Evolutionary conservation across 1,140 invertebrate species (phyloP), one percentile per base, ranked within the genome.

Genomic region (Bombus sibiricus): DNA sequence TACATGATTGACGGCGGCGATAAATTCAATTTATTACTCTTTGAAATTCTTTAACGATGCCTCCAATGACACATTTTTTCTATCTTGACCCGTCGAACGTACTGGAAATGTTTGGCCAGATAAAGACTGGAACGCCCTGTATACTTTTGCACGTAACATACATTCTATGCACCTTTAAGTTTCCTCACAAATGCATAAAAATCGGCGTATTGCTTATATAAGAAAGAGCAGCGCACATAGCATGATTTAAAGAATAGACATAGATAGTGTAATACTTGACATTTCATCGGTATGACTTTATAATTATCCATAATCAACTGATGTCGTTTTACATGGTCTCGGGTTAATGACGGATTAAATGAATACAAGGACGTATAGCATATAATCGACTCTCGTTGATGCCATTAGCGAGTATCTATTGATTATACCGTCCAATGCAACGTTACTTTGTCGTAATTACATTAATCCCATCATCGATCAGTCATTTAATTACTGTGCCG

Each of bases 401-500:
- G 86, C 88, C 88, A 90, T 92, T 92, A 92, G 81, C 83, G 71
- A 83, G 81, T 90, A 72, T 87, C 87, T 81, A 90, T 89, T 91
- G 88, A 92, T 92, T 92, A 92, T 86, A 83, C 76, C 83, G 89
- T 83, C 77, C 86, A 69, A 53, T 71, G 80, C 66, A 69, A 87
- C 85, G 89, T 92, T 91, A 91, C 86, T 90, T 89, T 85, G 62
- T 91, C 76, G 86, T 92, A 91, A 92, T 92, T 88, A 90, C 84
- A 86, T 88, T 91, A 89, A 92, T 91, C 86, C 84, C 85, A 82
- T 88, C 88, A 88, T 86, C 86, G 86, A 89, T 90, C 69, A 88
- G 77, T 91, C 88, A 91, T 92, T 91, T 90, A 92, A 93, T 93
- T 92, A 93, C 83, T 62, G 73, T 73, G 53, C 89, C 77, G 87